Percentiles rank a stretch among this genome's conserved stretches.
phyloP scores from a whole-genome alignment of 2,113 vertebrate genomes.

The Meleagris gallopavo region DNA sequence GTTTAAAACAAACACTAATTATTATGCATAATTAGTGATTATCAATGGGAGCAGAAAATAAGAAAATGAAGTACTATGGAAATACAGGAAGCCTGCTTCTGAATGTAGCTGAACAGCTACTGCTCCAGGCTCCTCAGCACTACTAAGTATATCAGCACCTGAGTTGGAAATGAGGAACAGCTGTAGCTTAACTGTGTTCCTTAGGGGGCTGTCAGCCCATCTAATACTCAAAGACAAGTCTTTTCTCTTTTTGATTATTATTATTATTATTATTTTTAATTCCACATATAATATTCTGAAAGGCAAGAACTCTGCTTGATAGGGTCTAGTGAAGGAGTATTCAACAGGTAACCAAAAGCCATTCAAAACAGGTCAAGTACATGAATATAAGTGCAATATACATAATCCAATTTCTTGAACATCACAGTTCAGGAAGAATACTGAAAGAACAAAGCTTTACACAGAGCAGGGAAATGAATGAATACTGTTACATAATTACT shows the following conservation, averaged over 20 bases:
- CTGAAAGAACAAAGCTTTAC: neutral
- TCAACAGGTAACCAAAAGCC: neutral
- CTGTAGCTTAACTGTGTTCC: neutral
- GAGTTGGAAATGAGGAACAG: neutral
- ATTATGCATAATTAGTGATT: neutral
- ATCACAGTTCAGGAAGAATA: neutral
- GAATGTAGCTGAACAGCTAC: neutral
- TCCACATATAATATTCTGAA: neutral
- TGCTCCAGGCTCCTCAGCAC: neutral
- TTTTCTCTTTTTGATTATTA: neutral
- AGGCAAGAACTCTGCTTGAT: neutral
- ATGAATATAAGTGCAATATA: neutral
- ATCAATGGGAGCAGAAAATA: neutral
- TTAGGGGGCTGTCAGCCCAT: neutral
- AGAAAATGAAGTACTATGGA: neutral
- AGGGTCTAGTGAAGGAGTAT: neutral
- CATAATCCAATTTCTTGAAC: neutral
- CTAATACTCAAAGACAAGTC: neutral
- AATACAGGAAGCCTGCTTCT: rapidly evolving
- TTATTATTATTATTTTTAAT: neutral
- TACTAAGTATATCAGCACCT: neutral
- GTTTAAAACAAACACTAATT: neutral
- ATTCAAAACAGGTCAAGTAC: neutral
- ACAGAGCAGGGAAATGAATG: neutral
- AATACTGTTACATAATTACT: neutral